Evolutionary conservation across 2,888 invertebrate species (phyloP), one percentile per base, ranked within the genome.

Genomic region (Lycaena phlaeas): DNA sequence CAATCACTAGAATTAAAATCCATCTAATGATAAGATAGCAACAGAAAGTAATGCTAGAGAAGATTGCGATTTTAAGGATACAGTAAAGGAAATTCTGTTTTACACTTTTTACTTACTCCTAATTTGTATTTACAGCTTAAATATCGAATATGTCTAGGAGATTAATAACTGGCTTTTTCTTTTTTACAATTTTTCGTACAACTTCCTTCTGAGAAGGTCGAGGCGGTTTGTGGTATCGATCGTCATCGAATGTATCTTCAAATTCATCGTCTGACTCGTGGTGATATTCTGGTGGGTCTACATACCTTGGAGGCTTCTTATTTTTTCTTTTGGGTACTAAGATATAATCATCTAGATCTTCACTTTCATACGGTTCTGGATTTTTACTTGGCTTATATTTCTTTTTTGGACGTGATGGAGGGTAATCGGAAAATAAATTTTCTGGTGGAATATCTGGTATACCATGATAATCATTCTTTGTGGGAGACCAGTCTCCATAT

Each of bases 91-190:
- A 41, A 34, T 41, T 29, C 27, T 15, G 36, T 31, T 40, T 38
- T 46, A 36, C n/a, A n/a, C n/a, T n/a, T n/a, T n/a, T n/a, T 51
- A 53, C 47, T 50, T 61, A 59, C 50, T 50, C 17, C 69, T 72
- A 75, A 61, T 75, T 76, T 73, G 71, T 75, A 64, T 63, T 56
- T 43, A 52, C 39, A 55, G 52, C 50, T 61, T 73, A 82, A 59
- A 82, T 78, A 58, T 82, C 82, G 50, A 82, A 72, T 47, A 82
- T 75, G 49, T 82, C 82, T 65, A 82, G 56, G 43, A 82, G 52
- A 49, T 78, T 82, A 40, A 82, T 65, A 14, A 65, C 57, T 6
- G 81, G 77, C 45, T 68, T 74, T 56, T 64, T 64, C 57, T 79
- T 81, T 50, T 74, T 76, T 0, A 82, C 62, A 34, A 82, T 60